Evolutionary conservation across 2,797 vertebrate species (phyloP).

Genomic region (Muscicapa striata): DNA sequence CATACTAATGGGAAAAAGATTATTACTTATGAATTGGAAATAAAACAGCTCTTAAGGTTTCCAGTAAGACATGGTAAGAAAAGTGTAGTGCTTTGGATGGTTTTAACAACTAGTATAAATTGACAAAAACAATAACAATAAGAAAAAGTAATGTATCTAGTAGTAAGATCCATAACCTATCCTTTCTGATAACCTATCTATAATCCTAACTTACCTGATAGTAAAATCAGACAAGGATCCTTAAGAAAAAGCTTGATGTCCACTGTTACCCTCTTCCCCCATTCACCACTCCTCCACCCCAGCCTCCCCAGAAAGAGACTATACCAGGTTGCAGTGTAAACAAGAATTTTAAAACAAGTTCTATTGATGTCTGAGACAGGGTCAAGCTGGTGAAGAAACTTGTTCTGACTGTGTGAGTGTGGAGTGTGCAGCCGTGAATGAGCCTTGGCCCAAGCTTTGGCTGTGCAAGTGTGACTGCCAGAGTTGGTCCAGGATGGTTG

Average conservation of each 20-base stretch:
- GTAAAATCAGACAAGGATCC: neutral
- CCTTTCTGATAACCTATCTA: neutral
- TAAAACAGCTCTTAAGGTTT: neutral
- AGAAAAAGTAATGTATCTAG: neutral
- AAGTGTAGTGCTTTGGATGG: neutral
- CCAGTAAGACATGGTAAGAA: neutral
- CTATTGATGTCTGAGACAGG: neutral
- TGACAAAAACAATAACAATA: neutral
- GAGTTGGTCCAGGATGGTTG: neutral
- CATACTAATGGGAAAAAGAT: neutral
- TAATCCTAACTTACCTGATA: neutral
- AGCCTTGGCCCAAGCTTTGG: neutral
- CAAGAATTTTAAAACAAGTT: neutral
- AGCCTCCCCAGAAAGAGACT: neutral
- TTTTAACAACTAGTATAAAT: neutral
- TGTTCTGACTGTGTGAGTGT: neutral
- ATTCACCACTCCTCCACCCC: too few relatives aligned
- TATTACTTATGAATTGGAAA: neutral
- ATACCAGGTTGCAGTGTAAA: neutral
- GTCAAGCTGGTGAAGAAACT: neutral
- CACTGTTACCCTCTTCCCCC: neutral
- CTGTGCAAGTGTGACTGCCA: neutral
- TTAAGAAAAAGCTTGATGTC: neutral
- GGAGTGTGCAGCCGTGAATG: neutral
- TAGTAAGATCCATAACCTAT: neutral